Conservation (phyloP, 2,888 invertebrate species). For the Lamellibrachia columna region DNA sequence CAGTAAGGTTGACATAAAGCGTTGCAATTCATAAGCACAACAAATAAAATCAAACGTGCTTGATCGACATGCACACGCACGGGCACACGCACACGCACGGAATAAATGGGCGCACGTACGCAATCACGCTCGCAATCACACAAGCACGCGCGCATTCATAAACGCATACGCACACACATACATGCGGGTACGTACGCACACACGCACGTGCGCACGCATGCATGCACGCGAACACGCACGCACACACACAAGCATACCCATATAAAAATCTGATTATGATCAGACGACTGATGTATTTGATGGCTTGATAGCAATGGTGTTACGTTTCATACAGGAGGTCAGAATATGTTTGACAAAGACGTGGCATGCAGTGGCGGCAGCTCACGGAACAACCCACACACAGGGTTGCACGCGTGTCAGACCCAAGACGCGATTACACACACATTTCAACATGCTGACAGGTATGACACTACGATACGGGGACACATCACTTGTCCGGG, state of each 20-base stretch:
- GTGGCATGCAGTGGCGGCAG: background rate
- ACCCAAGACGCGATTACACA: background rate
- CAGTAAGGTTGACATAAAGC: background rate
- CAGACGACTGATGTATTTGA: too few species aligned
- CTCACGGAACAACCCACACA: background rate
- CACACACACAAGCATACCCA: background rate
- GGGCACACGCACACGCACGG: background rate
- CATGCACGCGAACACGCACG: background rate
- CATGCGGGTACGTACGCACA: background rate
- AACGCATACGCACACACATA: background rate
- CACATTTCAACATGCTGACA: background rate
- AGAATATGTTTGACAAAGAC: background rate
- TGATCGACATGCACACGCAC: background rate
- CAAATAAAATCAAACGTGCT: background rate
- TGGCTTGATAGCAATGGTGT: too few species aligned
- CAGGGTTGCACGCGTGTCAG: background rate
- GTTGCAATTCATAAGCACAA: background rate
- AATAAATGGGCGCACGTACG: background rate
- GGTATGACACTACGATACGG: background rate
- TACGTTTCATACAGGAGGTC: background rate
- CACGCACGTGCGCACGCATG: background rate
- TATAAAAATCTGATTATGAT: background rate
- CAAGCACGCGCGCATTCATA: background rate
- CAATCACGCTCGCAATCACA: background rate
- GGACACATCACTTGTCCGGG: too few species aligned